phyloP scores from a whole-genome alignment of 2,888 invertebrate genomes.

The Tethea ocularis region DNA sequence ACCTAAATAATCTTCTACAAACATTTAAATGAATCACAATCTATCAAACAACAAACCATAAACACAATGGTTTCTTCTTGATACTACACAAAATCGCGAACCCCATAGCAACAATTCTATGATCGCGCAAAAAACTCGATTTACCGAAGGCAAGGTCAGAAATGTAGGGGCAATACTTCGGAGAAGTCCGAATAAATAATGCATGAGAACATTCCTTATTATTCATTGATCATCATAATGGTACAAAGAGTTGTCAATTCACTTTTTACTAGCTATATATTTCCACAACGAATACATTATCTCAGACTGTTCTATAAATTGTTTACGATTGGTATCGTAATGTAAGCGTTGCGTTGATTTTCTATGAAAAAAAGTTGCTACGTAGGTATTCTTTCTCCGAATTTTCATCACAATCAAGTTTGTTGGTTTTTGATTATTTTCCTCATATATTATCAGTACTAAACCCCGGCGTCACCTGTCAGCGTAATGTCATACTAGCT shows the following conservation, averaged over 20 bases:
- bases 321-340: background rate
- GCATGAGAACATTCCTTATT: slow-evolving; percentile 5
- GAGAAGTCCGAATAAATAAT: background rate
- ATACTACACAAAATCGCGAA: background rate
- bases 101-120: background rate
- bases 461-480: no score
- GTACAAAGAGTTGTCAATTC: slow-evolving; percentile 7
- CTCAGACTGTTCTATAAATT: background rate
- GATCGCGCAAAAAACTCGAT: background rate
- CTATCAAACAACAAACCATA: background rate
- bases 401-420: background rate
- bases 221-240: slow-evolving; percentile 2
- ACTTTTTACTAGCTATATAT: slow-evolving; percentile 7
- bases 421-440: background rate
- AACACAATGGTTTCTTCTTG: background rate
- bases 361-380: background rate
- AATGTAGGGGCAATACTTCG: background rate
- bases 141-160: background rate
- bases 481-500: no score
- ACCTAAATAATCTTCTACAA: no score
- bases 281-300: slow-evolving; percentile 6
- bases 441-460: background rate
- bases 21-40: background rate
- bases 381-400: background rate
- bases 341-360: background rate